phyloP scores from a whole-genome alignment of 2,113 vertebrate genomes.

The Micronisus gabar region DNA sequence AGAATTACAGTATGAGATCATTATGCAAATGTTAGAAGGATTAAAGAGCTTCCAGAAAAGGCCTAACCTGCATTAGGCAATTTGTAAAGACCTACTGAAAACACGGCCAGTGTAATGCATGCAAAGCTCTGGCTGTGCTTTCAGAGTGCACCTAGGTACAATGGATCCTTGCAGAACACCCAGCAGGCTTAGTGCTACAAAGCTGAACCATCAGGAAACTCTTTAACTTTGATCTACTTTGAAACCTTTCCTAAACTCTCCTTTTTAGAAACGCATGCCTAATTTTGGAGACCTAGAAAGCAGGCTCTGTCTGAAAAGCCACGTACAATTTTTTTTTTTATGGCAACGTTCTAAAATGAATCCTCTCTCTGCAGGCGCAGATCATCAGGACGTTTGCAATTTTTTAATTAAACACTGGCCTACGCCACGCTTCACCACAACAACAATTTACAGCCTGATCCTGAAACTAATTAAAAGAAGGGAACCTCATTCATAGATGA shows the following conservation, averaged over 20 bases:
- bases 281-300: neutral
- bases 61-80: conserved; percentile 18
- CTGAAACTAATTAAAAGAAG: neutral
- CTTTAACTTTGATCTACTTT: conserved; percentile 34
- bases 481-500: neutral
- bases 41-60: conserved; percentile 39
- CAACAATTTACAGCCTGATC: neutral
- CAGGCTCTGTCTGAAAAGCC: neutral
- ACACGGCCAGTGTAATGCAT: neutral
- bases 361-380: neutral
- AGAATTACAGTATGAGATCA: conserved; percentile 9
- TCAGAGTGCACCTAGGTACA: neutral
- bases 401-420: neutral
- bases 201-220: neutral
- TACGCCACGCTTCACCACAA: neutral
- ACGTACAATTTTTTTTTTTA: neutral
- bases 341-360: neutral
- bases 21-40: conserved; percentile 40
- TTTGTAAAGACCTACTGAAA: conserved; percentile 19
- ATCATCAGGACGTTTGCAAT: neutral
- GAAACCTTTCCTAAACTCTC: neutral
- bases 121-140: neutral
- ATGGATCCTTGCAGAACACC: neutral
- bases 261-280: neutral
- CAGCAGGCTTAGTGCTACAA: conserved; percentile 15